phyloP scores from a whole-genome alignment of 2,888 invertebrate genomes.

The Rotaria socialis region DNA sequence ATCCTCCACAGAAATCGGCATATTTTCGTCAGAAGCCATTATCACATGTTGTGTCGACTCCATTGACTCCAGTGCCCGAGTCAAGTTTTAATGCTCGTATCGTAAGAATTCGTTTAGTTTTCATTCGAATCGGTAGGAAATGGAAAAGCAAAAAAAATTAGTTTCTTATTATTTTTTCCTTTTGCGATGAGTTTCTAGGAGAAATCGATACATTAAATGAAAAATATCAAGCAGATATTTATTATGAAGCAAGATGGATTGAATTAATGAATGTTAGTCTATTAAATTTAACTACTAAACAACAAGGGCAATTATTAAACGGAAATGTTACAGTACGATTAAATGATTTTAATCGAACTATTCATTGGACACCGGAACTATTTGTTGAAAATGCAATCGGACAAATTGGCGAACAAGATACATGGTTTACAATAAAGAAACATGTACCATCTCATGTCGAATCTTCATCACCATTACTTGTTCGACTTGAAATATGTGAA shows the following conservation, averaged over 20 bases:
- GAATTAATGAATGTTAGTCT: not conserved
- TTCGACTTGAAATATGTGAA: not conserved
- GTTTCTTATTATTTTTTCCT: too few relatives aligned
- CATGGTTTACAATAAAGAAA: constrained; percentile 22
- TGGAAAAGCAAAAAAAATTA: too few relatives aligned
- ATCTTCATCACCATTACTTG: not conserved
- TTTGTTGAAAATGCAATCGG: constrained; percentile 42
- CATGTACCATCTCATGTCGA: too few relatives aligned
- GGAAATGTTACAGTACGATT: not conserved
- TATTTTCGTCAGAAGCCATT: not conserved
- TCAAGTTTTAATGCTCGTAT: not conserved
- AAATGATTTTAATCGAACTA: not conserved
- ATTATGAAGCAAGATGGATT: constrained; percentile 38
- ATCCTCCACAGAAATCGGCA: not conserved
- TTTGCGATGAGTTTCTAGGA: not conserved
- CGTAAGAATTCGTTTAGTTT: constrained; percentile 10
- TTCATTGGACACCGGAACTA: constrained; percentile 37
- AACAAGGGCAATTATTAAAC: constrained; percentile 2
- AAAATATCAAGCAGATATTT: constrained; percentile 45
- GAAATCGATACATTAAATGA: constrained; percentile 44
- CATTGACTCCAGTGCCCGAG: not conserved
- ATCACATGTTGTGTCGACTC: not conserved
- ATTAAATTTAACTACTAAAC: not conserved
- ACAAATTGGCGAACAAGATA: constrained; percentile 17
- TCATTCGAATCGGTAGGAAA: not conserved